Base-by-base conservation (phyloP, 2,797 vertebrate genomes). In the Sphaeramia orbicularis region DNA sequence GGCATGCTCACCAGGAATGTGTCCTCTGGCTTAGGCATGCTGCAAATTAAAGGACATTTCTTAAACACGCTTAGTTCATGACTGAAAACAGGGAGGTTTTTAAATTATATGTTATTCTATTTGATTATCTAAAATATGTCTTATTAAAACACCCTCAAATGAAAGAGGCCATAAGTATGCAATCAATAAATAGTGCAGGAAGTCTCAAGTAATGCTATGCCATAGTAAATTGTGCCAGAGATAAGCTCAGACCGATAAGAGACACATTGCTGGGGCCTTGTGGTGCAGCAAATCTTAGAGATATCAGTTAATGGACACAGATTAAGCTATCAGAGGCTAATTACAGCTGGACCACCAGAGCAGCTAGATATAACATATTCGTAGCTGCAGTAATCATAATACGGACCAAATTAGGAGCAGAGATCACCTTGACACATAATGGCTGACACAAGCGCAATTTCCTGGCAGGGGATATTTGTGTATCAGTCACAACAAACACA, bases 21-120 rank as follows among this genome's bases (percentile, higher is more conserved):
- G 66, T 86, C 65, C 76, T 80, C 66, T 71, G 45, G 48, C 71
- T 66, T 43, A 50, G 38, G 19, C 48, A 54, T 55, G 61, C 80
- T 68, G 71, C 47, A 82, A 58, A 61, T 75, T 75, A 78, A 76
- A 78, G 41, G 61, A 74, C 65, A 58, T 77, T 84, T 60, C 65
- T 19, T 50, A 74, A 75, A 60, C 61, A 74, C n/a, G n/a, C 69
- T 76, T 62, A 64, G 18, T 61, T 65, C 10, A 54, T 80, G 64
- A 70, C 24, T 37, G 24, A 51, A 44, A 43, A 55, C 49, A 4
- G 35, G n/a, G 14, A 53, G 52, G 27, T 30, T 27, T 2, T 27
- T 49, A 60, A 69, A 73, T 24, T 41, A 36, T 36, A 14, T 76
- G 82, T 66, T 38, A 62, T 50, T 74, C 50, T 36, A 55, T 73